Base-by-base conservation (phyloP, 2,888 invertebrate genomes). In the Gnatocerus cornutus region DNA sequence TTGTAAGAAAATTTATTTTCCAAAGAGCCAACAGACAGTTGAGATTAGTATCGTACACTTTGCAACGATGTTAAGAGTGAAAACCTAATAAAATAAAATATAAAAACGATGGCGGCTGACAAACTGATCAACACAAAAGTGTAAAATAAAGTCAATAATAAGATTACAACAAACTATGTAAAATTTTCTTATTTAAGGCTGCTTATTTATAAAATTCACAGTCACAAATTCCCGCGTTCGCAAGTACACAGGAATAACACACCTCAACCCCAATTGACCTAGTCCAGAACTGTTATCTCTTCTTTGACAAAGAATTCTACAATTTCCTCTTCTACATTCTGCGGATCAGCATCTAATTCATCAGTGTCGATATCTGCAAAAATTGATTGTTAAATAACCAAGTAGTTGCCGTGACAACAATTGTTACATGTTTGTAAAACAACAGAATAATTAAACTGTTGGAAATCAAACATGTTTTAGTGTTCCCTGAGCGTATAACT, bases 221-320 rank as follows among this genome's bases (percentile, higher is more conserved):
- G 46, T 68, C 67, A 61, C 67, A 48, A 53, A 27, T 61, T 55
- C 65, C 65, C 21, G 65, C 4, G 21, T 53, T 16, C 33, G 43
- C 16, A 21, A 13, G 27, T 27, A 71, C 62, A 62, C 70, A 73
- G 74, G 68, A 67, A 76, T 72, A 73, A 71, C 69, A 71, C 69
- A 73, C 76, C 46, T 56, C 33, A 67, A 65, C 67, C 71, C 72
- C 73, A 72, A 74, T 43, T 55, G 21, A 71, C 77, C 81, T 92
- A 94, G 88, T 94, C 94, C 83, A 94, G 88, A 77, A 91, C 85
- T 13, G 91, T 92, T 81, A 90, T 90, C 90, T 98, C 97, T 89
- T 98, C 97, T 89, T 97, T 97, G 84, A 98, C 91, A 89, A 98
- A 95, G 92, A 98, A 97, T 92, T 98, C 98, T 81, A 98, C 93